Percentiles rank a stretch among this genome's conserved stretches.
Conservation (phyloP, 2,797 vertebrate genomes). For the Lophius americanus region DNA sequence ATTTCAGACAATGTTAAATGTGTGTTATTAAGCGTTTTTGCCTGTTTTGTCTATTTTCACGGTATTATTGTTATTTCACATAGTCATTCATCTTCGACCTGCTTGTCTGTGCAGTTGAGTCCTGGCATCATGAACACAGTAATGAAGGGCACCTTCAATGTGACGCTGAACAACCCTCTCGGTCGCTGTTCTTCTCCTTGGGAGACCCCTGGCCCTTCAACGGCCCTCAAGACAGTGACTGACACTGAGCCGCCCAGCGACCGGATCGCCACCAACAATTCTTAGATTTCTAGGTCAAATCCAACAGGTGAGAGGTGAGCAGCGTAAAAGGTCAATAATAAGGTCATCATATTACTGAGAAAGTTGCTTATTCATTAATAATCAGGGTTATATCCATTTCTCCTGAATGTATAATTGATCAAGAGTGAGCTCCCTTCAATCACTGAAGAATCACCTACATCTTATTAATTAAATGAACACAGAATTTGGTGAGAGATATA, state of each 20-base stretch:
- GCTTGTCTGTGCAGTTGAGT: slow-evolving; percentile 64
- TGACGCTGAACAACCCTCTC: slow-evolving; percentile 71
- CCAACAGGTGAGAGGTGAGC: slow-evolving; percentile 42
- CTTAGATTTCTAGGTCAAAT: slow-evolving; percentile 48
- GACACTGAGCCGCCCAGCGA: slow-evolving; percentile 12
- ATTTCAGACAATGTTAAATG: neutral
- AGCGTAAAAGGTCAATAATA: slow-evolving; percentile 26
- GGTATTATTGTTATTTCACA: neutral
- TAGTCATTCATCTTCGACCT: slow-evolving; percentile 12
- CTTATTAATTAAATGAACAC: slow-evolving; percentile 28
- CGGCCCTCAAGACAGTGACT: slow-evolving; percentile 15
- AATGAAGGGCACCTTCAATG: slow-evolving; percentile 79
- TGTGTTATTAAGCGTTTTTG: neutral
- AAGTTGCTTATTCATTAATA: slow-evolving; percentile 53
- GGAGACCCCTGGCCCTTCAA: slow-evolving; percentile 9
- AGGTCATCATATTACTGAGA: slow-evolving; percentile 34
- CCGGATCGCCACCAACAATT: slow-evolving; percentile 30
- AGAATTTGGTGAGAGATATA: neutral
- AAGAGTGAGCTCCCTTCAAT: slow-evolving; percentile 31
- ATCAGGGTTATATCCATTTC: slow-evolving; percentile 47
- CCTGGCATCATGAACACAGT: slow-evolving; percentile 70
- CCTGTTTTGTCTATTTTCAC: neutral
- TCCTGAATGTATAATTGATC: slow-evolving; percentile 52
- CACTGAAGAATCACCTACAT: slow-evolving; percentile 17
- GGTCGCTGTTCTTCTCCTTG: slow-evolving; percentile 4